A percentile compares a stretch with the other conserved stretches of the same genome.
Evolutionary conservation across 2,797 vertebrate genomes (phyloP).

Genomic region (Enteromius mattozi): DNA sequence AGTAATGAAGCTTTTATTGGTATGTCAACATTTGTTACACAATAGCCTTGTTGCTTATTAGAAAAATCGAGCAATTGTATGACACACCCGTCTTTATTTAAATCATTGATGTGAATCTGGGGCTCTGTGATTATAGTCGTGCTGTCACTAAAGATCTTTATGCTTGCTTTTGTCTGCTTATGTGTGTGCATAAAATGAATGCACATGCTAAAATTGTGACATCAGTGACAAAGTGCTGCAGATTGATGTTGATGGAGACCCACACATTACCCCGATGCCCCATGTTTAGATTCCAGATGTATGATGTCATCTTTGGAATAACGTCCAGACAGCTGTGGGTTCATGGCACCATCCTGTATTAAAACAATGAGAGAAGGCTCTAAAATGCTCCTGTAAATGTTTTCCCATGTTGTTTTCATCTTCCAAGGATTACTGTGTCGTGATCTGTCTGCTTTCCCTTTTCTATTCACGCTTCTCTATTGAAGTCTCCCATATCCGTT

Average conservation of each 20-base stretch:
- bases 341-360: constrained; percentile 19
- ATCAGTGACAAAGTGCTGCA: neutral
- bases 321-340: constrained; percentile 48
- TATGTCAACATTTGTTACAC: constrained; percentile 41
- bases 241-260: constrained; percentile 7
- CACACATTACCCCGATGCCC: constrained; percentile 33
- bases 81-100: constrained; percentile 1
- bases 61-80: constrained; percentile 33
- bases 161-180: neutral
- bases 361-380: neutral
- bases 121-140: neutral
- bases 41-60: constrained; percentile 30
- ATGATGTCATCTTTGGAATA: constrained; percentile 42
- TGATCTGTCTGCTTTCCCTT: constrained; percentile 40
- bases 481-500: constrained; percentile 42
- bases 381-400: constrained; percentile 30
- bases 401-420: constrained; percentile 39
- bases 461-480: constrained; percentile 30
- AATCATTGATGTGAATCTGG: neutral
- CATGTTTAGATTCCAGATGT: constrained; percentile 29
- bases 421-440: constrained; percentile 42
- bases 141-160: neutral
- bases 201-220: neutral
- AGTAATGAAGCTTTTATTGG: constrained; percentile 30
- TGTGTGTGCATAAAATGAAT: neutral